Percentiles rank a stretch among this genome's conserved stretches.
phyloP scores from a whole-genome alignment of 2,888 invertebrate species.

The Patella pellucida region DNA sequence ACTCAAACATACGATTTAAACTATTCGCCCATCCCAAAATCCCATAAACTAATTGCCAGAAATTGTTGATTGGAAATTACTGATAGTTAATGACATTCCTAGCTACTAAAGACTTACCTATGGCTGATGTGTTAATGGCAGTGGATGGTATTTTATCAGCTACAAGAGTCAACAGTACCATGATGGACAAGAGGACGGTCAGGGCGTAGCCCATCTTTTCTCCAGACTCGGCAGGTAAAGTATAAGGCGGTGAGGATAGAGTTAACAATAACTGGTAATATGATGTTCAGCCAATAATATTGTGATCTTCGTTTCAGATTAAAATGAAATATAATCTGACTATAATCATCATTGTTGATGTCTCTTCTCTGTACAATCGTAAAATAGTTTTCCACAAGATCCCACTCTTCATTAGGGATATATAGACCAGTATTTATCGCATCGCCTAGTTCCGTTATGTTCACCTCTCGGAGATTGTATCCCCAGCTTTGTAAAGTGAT shows the following conservation, averaged over 20 bases:
- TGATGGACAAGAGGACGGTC: slow-evolving; percentile 44
- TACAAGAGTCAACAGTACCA: slow-evolving; percentile 42
- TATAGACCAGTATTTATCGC: slow-evolving; percentile 14
- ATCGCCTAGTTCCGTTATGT: slow-evolving; percentile 14
- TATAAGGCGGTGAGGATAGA: slow-evolving; percentile 34
- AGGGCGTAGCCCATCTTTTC: slow-evolving; percentile 43
- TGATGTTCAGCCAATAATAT: slow-evolving; percentile 35
- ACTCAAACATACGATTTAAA: too few species aligned
- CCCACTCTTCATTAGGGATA: slow-evolving; percentile 26
- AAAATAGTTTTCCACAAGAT: background rate
- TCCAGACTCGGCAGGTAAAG: slow-evolving; percentile 37
- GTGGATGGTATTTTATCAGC: slow-evolving; percentile 41
- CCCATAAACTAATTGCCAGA: too few species aligned
- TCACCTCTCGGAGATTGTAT: slow-evolving; percentile 29
- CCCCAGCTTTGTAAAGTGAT: slow-evolving; percentile 30
- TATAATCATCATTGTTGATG: background rate
- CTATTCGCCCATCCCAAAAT: too few species aligned
- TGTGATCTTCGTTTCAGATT: slow-evolving; percentile 27
- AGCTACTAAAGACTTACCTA: slow-evolving; percentile 27
- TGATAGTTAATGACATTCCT: too few species aligned
- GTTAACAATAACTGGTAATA: slow-evolving; percentile 40
- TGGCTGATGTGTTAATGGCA: slow-evolving; percentile 35
- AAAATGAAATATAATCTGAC: slow-evolving; percentile 14
- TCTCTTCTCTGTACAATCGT: background rate
- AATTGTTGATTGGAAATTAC: too few species aligned